Evolutionary conservation across 1,140 invertebrate genomes (phyloP), one percentile per base, ranked within the genome.

Genomic region (Formica exsecta): DNA sequence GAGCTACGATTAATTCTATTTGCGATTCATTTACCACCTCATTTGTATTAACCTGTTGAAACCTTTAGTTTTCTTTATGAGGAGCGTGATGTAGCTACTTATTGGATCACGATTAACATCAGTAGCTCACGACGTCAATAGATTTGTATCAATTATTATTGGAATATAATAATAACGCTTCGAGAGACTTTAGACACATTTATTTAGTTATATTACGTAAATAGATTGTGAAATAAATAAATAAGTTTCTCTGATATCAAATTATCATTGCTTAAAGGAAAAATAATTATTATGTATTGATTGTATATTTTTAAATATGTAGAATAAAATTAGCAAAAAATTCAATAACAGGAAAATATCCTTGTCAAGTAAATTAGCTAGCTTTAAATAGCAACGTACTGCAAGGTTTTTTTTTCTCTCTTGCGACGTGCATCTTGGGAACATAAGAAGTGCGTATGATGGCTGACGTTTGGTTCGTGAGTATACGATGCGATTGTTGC

Each of bases 381-480:
- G 36, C n/a, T 59, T 22, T 71, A 59, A 59, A 54, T 32, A 32
- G 29, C 54, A 59, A 62, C 4, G 25, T n/a, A 44, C 25, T 32
- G 41, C 59, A 54, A 75, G 36, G 41, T 13, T 85, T 85, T 85
- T 85, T 66, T 51, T 29, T 29, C 32, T 66, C 62, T 25, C 75
- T 59, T 38, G 32, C 74, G 51, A 85, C 83, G 83, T 64, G 75
- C 32, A 80, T 68, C 84, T 80, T 13, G 6, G 36, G 36, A 85
- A 85, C 84, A 81, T 85, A 85, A 85, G 75, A 85, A 85, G 84
- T 85, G 9, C 79, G 76, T 41, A 81, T 73, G 75, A 85, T 66
- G 38, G 75, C 76, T 85, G 84, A 85, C 75, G 76, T 85, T 85
- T 48, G 62, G 48, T 79, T 68, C 13, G 75, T 61, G 19, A 85